These are phyloP conservation scores for Monochamus saltuarius DNA, from an alignment of 1,140 invertebrate species.

Conservation along the genomic window DNA sequence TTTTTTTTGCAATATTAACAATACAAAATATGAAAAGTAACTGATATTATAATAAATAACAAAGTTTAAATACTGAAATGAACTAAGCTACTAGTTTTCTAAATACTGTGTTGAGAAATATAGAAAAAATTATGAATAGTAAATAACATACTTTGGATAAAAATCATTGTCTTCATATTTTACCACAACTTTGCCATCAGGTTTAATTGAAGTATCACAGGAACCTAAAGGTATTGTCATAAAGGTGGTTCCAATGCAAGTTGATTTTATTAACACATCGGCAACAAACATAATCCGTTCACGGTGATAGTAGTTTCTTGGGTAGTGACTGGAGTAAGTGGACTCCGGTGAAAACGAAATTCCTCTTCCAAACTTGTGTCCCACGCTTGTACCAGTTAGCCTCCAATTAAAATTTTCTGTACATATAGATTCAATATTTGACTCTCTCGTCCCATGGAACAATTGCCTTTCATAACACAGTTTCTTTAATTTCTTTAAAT, in stretches of 20 bases:
- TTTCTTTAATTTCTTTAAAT: neutral
- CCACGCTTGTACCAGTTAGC: neutral
- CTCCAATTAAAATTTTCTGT: conserved; percentile 6
- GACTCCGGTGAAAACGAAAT: conserved; percentile 4
- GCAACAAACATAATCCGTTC: conserved; percentile 5
- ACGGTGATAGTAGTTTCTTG: neutral
- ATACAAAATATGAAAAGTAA: too few species aligned
- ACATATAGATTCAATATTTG: conserved; percentile 5
- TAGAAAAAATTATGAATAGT: too few species aligned
- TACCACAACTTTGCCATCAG: neutral
- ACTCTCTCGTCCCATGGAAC: conserved; percentile 6
- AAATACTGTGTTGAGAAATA: too few species aligned
- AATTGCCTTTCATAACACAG: neutral
- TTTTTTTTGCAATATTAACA: too few species aligned
- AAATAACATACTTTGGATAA: conserved; percentile 9
- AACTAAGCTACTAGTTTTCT: too few species aligned
- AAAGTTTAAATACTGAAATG: too few species aligned
- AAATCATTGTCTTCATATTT: conserved; percentile 13
- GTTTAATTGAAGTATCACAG: conserved; percentile 3
- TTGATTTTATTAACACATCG: neutral
- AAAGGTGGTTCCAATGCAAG: neutral
- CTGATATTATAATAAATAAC: too few species aligned
- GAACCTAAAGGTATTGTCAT: conserved; percentile 5
- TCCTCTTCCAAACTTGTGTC: conserved; percentile 4
- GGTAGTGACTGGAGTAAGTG: neutral